Percentiles rank a stretch among this genome's conserved stretches.
These are phyloP conservation scores for Nannobrachium achirus DNA, from an alignment of 2,113 vertebrate genomes.

Conservation along the genomic window DNA sequence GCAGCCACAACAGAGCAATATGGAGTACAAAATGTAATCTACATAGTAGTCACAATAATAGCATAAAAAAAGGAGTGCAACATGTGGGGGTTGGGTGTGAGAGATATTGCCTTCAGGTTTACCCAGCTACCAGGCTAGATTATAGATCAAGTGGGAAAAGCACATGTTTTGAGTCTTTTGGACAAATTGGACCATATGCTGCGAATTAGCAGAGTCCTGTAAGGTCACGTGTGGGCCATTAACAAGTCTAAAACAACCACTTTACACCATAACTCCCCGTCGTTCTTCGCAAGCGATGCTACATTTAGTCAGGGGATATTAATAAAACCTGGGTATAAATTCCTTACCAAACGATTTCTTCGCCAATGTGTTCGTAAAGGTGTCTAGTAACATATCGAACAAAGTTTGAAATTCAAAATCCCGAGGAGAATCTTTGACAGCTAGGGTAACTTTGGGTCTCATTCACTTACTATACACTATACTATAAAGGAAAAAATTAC, in stretches of 20 bases:
- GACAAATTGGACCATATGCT: constrained; percentile 40
- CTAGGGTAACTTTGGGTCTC: no score
- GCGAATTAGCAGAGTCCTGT: constrained; percentile 54
- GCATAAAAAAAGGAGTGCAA: constrained; percentile 56
- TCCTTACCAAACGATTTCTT: no score
- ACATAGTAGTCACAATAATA: constrained; percentile 65
- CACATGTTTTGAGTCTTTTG: constrained; percentile 24
- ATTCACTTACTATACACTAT: no score
- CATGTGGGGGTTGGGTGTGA: constrained; percentile 71
- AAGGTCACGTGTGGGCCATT: constrained; percentile 37
- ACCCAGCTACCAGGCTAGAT: constrained; percentile 52
- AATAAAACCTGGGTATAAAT: no score
- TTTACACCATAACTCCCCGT: constrained; percentile 8
- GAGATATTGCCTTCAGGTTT: constrained; percentile 79
- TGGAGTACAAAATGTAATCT: constrained; percentile 56
- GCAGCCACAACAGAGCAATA: constrained; percentile 62
- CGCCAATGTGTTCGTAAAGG: no score
- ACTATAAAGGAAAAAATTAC: no score
- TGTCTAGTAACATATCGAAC: no score
- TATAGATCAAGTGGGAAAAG: constrained; percentile 61
- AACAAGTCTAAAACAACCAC: constrained; percentile 29
- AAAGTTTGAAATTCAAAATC: no score
- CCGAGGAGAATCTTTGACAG: no score
- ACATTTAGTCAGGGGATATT: no score
- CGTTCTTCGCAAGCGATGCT: no score